Percentiles rank a stretch among this genome's conserved stretches.
Evolutionary conservation across 2,797 vertebrate species (phyloP).

Genomic region (Hoplostethus mediterraneus): DNA sequence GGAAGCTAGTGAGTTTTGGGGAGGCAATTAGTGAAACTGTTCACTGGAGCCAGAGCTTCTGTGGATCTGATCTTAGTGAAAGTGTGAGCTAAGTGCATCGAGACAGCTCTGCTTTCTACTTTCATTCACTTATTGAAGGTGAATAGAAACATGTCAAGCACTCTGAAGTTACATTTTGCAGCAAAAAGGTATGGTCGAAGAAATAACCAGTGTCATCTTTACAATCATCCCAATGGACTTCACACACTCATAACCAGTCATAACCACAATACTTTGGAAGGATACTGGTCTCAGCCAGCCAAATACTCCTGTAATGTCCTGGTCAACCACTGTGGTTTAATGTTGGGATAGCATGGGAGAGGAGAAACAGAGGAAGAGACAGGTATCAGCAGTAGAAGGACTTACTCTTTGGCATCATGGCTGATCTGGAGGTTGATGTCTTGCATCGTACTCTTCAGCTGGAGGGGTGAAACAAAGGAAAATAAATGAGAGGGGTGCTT

Average conservation of each 20-base stretch:
- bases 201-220: too few relatives aligned
- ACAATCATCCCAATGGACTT: too few relatives aligned
- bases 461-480: conserved; percentile 44
- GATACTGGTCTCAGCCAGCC: neutral
- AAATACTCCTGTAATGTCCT: neutral
- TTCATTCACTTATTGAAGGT: conserved; percentile 28
- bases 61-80: conserved; percentile 27
- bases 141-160: conserved; percentile 6
- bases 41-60: conserved; percentile 36
- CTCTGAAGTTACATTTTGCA: conserved; percentile 5
- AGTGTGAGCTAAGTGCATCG: conserved; percentile 53
- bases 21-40: conserved; percentile 60
- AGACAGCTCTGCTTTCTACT: conserved; percentile 29
- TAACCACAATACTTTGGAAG: neutral
- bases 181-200: neutral
- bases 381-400: conserved; percentile 36
- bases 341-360: neutral
- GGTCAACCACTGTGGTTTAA: neutral
- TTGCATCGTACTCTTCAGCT: conserved; percentile 89
- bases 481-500: neutral
- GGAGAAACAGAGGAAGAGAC: neutral
- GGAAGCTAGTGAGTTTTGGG: conserved; percentile 21
- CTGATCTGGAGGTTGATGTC: conserved; percentile 78
- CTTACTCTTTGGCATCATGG: conserved; percentile 87
- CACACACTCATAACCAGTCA: too few relatives aligned